Evolutionary conservation across 2,113 vertebrate species (phyloP).

Genomic region (Phoxinus phoxinus): DNA sequence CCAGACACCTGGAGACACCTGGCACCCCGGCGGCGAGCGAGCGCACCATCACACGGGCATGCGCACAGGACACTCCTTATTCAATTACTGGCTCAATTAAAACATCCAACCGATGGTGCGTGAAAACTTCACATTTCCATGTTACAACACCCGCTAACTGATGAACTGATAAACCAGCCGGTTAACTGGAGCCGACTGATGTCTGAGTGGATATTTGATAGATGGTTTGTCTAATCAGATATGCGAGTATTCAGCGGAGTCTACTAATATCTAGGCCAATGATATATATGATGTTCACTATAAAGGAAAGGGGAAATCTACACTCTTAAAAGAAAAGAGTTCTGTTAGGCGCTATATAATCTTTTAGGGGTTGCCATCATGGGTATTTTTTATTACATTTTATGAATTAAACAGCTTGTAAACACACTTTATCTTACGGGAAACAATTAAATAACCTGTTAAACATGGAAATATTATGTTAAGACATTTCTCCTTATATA

Average conservation of each 20-base stretch:
- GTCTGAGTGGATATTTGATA: constrained; percentile 65
- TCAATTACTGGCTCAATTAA: constrained; percentile 51
- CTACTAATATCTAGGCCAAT: background rate
- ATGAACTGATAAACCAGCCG: background rate
- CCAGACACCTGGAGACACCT: constrained; percentile 80
- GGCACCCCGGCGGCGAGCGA: constrained; percentile 61
- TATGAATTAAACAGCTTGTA: too few relatives aligned
- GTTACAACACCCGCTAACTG: constrained; percentile 15
- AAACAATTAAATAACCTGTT: too few relatives aligned
- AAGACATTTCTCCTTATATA: too few relatives aligned
- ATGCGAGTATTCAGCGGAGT: constrained; percentile 59
- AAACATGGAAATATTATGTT: too few relatives aligned
- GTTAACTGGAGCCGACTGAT: constrained; percentile 24
- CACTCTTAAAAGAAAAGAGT: too few relatives aligned
- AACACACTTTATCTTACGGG: too few relatives aligned
- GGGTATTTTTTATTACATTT: too few relatives aligned
- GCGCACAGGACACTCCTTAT: constrained; percentile 22
- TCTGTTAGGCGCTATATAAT: too few relatives aligned
- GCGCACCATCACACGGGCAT: constrained; percentile 2
- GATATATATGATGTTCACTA: background rate
- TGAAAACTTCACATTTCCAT: constrained; percentile 9
- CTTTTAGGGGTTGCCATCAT: too few relatives aligned
- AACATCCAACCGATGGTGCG: constrained; percentile 35
- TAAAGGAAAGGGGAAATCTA: background rate
- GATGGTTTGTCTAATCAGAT: constrained; percentile 75